Evolutionary conservation across 2,888 invertebrate species (phyloP).

Genomic region (Dusona sp.): DNA sequence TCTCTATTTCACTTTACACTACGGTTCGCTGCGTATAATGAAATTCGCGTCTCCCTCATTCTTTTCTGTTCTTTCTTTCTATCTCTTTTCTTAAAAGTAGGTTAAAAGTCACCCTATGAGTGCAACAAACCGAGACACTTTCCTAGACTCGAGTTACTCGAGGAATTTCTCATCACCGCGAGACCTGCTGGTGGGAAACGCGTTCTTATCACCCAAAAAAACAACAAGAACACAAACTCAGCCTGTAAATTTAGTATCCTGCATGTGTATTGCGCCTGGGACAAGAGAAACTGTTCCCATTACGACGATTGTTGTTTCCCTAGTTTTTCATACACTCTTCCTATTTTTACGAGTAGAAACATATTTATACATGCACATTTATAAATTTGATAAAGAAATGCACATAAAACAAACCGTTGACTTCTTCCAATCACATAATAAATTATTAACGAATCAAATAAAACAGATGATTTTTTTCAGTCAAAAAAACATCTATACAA

Average conservation of each 20-base stretch:
- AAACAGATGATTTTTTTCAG: not conserved
- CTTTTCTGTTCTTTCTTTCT: slow-evolving; percentile 3
- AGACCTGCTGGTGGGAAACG: slow-evolving; percentile 32
- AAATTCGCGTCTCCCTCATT: slow-evolving; percentile 2
- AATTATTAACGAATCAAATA: not conserved
- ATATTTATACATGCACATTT: not conserved
- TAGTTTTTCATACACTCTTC: slow-evolving; percentile 4
- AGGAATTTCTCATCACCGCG: slow-evolving; percentile 62
- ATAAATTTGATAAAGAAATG: not conserved
- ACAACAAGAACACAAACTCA: slow-evolving; percentile 2
- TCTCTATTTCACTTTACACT: not conserved
- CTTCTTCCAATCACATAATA: not conserved
- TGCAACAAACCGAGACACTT: slow-evolving; percentile 10
- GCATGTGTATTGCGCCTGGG: not conserved
- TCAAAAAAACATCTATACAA: not conserved
- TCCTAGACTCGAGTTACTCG: slow-evolving; percentile 33
- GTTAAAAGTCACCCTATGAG: slow-evolving; percentile 29
- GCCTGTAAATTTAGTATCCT: slow-evolving; percentile 23
- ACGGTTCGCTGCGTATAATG: slow-evolving; percentile 27
- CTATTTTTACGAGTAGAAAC: not conserved
- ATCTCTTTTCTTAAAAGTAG: slow-evolving; percentile 23
- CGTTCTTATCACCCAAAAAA: slow-evolving; percentile 22
- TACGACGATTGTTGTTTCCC: slow-evolving; percentile 18
- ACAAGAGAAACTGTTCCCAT: slow-evolving; percentile 30
- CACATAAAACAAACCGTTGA: not conserved